Evolutionary conservation across 64 coral and sea anemone genomes (phyloP).

Genomic region (Montipora cactus): DNA sequence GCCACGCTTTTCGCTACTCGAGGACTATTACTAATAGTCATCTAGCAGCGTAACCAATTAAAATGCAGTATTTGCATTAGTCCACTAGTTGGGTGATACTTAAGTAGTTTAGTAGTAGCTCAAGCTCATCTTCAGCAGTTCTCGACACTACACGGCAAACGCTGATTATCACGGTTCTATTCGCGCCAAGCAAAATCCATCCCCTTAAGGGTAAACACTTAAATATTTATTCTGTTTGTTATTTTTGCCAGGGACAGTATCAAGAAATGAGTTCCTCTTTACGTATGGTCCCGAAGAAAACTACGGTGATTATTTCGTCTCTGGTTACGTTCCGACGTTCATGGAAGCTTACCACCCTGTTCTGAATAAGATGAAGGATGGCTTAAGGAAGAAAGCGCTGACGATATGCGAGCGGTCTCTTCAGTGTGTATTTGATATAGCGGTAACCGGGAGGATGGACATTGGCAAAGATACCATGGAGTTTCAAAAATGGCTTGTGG

Average conservation of each 20-base stretch:
- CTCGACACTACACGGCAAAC: too few relatives aligned
- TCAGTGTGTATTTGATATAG: constrained; percentile 77
- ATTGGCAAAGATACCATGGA: constrained; percentile 69
- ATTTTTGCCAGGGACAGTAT: constrained; percentile 58
- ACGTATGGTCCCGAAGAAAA: constrained; percentile 49
- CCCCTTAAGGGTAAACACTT: too few relatives aligned
- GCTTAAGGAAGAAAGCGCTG: constrained; percentile 22
- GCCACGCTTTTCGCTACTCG: too few relatives aligned
- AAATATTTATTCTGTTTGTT: too few relatives aligned
- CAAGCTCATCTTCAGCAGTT: too few relatives aligned
- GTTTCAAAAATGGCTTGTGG: constrained; percentile 8
- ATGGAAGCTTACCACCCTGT: constrained; percentile 41
- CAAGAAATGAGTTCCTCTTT: constrained; percentile 58
- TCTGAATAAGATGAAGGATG: constrained; percentile 20
- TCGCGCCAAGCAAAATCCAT: too few relatives aligned
- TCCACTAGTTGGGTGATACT: too few relatives aligned
- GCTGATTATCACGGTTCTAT: too few relatives aligned
- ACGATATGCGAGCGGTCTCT: constrained; percentile 60
- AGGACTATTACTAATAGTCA: too few relatives aligned
- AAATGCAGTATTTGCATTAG: too few relatives aligned
- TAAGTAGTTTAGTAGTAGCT: too few relatives aligned
- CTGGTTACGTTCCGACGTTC: constrained; percentile 54
- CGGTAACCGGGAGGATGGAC: constrained; percentile 27
- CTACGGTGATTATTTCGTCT: constrained; percentile 30
- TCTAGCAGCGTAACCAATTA: too few relatives aligned